These are phyloP conservation scores for Falco berigora DNA, from an alignment of 2,797 vertebrate species.

Conservation along the genomic window DNA sequence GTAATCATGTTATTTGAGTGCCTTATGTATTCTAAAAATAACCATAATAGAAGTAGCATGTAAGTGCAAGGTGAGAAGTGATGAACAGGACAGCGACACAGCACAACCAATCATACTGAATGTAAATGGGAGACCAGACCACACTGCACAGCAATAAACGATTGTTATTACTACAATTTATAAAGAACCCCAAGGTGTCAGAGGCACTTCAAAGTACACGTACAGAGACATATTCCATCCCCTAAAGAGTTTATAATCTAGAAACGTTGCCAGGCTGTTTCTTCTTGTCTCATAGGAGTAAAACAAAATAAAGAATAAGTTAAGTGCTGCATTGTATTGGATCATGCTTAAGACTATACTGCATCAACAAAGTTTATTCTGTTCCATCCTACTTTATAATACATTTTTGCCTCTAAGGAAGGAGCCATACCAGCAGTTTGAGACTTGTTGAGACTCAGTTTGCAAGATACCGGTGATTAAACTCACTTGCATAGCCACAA, in stretches of 20 bases:
- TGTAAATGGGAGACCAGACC: background rate
- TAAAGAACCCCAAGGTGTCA: background rate
- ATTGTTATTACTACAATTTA: background rate
- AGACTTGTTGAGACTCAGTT: background rate
- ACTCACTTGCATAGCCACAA: background rate
- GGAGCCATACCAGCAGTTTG: background rate
- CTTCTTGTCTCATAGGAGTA: background rate
- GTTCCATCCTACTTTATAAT: background rate
- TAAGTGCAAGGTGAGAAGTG: conserved; percentile 61
- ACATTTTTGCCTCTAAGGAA: background rate
- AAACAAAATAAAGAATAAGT: background rate
- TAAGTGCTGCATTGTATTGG: background rate
- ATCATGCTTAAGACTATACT: background rate
- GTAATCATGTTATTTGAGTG: conserved; percentile 59
- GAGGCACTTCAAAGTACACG: background rate
- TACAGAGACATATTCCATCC: background rate
- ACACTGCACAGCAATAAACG: background rate
- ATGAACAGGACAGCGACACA: conserved; percentile 34
- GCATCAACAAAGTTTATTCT: background rate
- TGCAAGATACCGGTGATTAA: background rate
- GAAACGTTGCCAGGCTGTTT: background rate
- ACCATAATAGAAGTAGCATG: conserved; percentile 47
- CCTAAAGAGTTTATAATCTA: background rate
- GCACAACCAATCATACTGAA: background rate
- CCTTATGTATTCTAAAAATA: conserved; percentile 56